Base-by-base conservation (phyloP, 2,888 invertebrate genomes). In the Neoaliturus tenellus region DNA sequence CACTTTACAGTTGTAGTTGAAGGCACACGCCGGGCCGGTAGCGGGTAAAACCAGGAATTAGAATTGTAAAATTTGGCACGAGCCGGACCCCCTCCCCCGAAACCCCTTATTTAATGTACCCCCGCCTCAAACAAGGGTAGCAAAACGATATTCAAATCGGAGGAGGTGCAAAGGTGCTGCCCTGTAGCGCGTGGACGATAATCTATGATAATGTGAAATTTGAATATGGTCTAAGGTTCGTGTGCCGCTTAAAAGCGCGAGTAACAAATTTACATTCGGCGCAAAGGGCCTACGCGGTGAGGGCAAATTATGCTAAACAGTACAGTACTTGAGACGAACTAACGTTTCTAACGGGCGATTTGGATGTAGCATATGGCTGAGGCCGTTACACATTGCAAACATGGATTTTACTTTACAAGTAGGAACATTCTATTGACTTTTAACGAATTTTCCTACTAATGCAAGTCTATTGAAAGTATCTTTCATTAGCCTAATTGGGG, bases 31-130 rank as follows among this genome's bases (percentile, higher is more conserved):
- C 71, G 25, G 39, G 1, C 35, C 44, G 20, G n/a, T 12, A 23
- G 62, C 67, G 41, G 67, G 39, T 12, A 5, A 28, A 62, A 51
- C 51, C 23, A 20, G 25, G 23, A 25, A 82, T 82, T 73, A 55
- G 82, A 82, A 71, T 82, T 82, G 82, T 82, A 73, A 82, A 82
- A 82, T 44, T 82, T 55, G 73, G 82, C 82, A 82, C 82, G 82
- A 82, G 82, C 55, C 78, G 78, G 78, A 69, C 82, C 73, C 8
- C 69, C 20, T 55, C 73, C 82, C 73, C 25, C 73, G 17, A 82
- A 12, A 51, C 73, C 82, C 73, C 25, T 20, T 69, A 33, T 81
- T 81, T 69, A 41, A 75, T 75, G n/a, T n/a, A 14, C 28, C 23
- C 75, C 28, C 14, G 48, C 41, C 5, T 12, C 75, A 48, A 82